A percentile compares a stretch with the other conserved stretches of the same genome.
These are phyloP conservation scores for Creontiades dilutus DNA, from an alignment of 2,888 invertebrate genomes.

Conservation along the genomic window DNA sequence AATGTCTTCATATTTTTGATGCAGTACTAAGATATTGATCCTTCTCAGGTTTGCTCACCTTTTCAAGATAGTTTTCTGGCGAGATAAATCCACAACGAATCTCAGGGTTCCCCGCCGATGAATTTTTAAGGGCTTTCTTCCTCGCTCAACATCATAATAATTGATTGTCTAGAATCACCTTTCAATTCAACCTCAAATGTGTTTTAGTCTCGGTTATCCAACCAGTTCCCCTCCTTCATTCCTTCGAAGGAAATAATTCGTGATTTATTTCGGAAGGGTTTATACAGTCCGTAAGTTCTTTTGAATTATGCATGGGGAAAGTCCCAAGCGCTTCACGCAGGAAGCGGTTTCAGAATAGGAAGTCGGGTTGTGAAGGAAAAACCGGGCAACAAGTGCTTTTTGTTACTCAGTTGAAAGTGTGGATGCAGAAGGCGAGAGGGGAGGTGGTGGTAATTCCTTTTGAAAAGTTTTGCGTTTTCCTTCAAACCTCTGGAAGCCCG, in stretches of 20 bases:
- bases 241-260: slow-evolving; percentile 45
- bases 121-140: too few relatives aligned
- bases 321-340: slow-evolving; percentile 52
- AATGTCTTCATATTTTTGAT: too few relatives aligned
- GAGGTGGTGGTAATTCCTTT: slow-evolving; percentile 55
- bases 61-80: too few relatives aligned
- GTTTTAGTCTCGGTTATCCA: background rate
- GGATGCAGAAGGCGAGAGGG: background rate
- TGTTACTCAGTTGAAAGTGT: slow-evolving; percentile 25
- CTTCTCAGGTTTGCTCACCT: too few relatives aligned
- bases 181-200: background rate
- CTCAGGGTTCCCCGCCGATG: too few relatives aligned
- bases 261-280: slow-evolving; percentile 63
- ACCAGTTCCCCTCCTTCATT: background rate
- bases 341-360: slow-evolving; percentile 63
- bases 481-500: slow-evolving; percentile 1
- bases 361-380: slow-evolving; percentile 45
- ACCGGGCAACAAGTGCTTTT: slow-evolving; percentile 58
- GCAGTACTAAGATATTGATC: too few relatives aligned
- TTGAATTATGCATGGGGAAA: slow-evolving; percentile 65
- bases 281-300: slow-evolving; percentile 57
- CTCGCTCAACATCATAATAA: background rate
- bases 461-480: slow-evolving; percentile 63
- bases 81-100: too few relatives aligned
- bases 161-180: slow-evolving; percentile 2